Evolutionary conservation across 2,113 vertebrate genomes (phyloP).

Genomic region (Alaudala cheleensis): DNA sequence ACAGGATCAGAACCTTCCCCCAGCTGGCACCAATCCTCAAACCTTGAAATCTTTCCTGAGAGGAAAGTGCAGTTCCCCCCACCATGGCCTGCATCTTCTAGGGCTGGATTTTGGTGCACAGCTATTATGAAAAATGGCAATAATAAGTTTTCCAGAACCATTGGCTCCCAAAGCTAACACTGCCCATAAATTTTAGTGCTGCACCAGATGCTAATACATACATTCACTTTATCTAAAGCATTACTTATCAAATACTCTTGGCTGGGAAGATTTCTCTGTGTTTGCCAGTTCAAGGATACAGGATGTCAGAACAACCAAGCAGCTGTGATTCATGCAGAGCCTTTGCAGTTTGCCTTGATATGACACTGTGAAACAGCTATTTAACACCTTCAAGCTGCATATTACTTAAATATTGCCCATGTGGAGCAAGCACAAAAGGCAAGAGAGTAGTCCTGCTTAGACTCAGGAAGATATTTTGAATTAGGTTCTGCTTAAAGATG

Average conservation of each 20-base stretch:
- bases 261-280: not conserved
- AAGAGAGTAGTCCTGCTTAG: not conserved
- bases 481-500: not conserved
- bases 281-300: not conserved
- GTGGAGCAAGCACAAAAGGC: not conserved
- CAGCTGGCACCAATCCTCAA: not conserved
- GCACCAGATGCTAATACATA: not conserved
- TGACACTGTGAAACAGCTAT: not conserved
- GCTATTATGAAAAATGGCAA: not conserved
- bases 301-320: not conserved
- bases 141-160: not conserved
- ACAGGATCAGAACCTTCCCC: not conserved
- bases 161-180: not conserved
- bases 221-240: not conserved
- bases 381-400: not conserved
- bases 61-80: fast-evolving
- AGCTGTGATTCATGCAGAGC: not conserved
- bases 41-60: not conserved
- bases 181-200: not conserved
- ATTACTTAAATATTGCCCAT: not conserved
- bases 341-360: not conserved
- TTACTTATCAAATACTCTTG: not conserved
- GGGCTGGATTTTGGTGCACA: not conserved
- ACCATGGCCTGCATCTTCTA: not conserved
- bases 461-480: not conserved